Conservation (phyloP, 2,113 vertebrate genomes). For the Plecotus auritus region DNA sequence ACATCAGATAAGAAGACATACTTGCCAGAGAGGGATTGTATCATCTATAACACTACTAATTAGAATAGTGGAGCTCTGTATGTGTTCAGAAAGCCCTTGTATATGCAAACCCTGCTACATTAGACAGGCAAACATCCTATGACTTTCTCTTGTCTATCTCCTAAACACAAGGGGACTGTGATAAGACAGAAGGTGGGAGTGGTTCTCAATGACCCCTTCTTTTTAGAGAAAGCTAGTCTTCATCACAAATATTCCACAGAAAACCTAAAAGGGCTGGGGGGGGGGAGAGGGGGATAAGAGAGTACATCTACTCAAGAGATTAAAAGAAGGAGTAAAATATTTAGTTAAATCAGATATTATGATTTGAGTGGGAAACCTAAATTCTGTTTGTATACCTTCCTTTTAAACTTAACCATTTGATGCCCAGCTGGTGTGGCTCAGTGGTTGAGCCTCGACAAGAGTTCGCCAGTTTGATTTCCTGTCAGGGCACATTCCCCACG, state of each 20-base stretch:
- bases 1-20: neutral
- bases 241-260: neutral
- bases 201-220: neutral
- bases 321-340: neutral
- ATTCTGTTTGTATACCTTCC: neutral
- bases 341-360: neutral
- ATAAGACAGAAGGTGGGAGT: neutral
- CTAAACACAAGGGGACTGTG: neutral
- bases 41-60: neutral
- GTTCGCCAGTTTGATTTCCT: no score
- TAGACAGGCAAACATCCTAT: neutral
- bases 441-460: no score
- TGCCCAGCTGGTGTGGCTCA: no score
- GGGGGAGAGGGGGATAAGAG: rapidly evolving
- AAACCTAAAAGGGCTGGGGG: neutral
- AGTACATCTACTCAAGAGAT: neutral
- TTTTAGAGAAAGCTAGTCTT: neutral
- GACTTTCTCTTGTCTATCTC: neutral
- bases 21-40: neutral
- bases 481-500: no score
- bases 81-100: neutral
- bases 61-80: neutral
- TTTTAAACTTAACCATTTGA: neutral
- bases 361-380: neutral
- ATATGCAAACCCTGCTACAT: neutral